Conservation (phyloP, 1,140 invertebrate species). For the Drosophila jambulina region DNA sequence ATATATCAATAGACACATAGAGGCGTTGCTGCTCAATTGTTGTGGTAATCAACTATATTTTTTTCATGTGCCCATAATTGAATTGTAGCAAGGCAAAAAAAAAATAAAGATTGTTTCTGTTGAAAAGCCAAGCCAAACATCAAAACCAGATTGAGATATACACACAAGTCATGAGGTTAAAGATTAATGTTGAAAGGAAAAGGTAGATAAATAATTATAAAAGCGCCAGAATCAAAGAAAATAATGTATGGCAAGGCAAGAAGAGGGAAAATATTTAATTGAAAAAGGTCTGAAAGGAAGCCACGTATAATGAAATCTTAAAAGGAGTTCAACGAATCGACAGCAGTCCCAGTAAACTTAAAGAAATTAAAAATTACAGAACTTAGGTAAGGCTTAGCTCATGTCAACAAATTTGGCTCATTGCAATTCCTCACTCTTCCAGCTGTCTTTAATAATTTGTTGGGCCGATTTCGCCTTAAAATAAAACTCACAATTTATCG, state of each 20-base stretch:
- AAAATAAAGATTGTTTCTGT: conserved; percentile 23
- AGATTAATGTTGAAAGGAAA: conserved; percentile 67
- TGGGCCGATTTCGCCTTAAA: background rate
- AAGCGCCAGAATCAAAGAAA: conserved; percentile 2
- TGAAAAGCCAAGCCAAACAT: conserved; percentile 58
- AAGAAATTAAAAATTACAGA: background rate
- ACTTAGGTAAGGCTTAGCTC: too few species aligned
- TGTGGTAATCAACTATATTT: conserved; percentile 63
- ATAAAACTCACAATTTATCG: conserved; percentile 37
- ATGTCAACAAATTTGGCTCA: background rate
- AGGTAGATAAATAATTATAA: conserved; percentile 52
- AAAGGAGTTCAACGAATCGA: conserved; percentile 1
- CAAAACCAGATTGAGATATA: conserved; percentile 54
- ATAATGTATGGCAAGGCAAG: conserved; percentile 4
- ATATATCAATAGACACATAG: conserved; percentile 56
- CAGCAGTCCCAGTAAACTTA: background rate
- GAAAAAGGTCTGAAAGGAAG: background rate
- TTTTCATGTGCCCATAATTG: conserved; percentile 61
- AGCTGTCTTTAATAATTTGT: conserved; percentile 9
- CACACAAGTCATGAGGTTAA: conserved; percentile 36
- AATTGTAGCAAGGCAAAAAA: conserved; percentile 62
- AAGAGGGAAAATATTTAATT: conserved; percentile 21
- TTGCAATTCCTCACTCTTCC: background rate
- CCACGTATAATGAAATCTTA: background rate
- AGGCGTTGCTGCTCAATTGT: conserved; percentile 61